These are phyloP conservation scores for Pseudoatta argentina DNA, from an alignment of 1,140 invertebrate species.

Conservation along the genomic window DNA sequence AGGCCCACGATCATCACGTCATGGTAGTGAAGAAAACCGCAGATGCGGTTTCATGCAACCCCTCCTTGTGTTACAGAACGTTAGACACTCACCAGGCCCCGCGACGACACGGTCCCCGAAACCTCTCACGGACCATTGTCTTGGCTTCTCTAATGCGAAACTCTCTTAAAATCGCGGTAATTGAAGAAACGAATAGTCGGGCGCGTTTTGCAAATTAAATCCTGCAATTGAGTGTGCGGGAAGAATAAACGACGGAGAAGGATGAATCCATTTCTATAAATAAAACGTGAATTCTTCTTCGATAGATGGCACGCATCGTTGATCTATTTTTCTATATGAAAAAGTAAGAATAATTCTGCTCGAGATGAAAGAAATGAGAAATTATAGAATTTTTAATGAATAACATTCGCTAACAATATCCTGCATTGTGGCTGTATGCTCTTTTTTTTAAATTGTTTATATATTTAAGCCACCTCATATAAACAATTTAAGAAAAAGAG, in stretches of 20 bases:
- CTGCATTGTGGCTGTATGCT: too few relatives aligned
- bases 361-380: neutral
- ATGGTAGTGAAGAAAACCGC: constrained; percentile 73
- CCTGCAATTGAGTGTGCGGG: constrained; percentile 12
- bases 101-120: constrained; percentile 29
- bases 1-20: constrained; percentile 62
- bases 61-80: constrained; percentile 72
- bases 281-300: neutral
- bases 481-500: too few relatives aligned
- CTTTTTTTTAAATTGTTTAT: too few relatives aligned
- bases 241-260: neutral
- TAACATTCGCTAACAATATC: too few relatives aligned
- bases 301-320: neutral
- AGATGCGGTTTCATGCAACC: constrained; percentile 74
- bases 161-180: constrained; percentile 20
- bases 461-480: too few relatives aligned
- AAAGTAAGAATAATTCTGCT: neutral
- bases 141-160: constrained; percentile 5
- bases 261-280: neutral
- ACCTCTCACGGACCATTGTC: constrained; percentile 27
- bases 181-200: constrained; percentile 13
- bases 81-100: constrained; percentile 69
- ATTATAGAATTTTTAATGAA: neutral
- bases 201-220: constrained; percentile 44
- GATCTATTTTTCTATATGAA: neutral